Conservation (phyloP, 1,140 invertebrate genomes). For the Drosophila triauraria region DNA sequence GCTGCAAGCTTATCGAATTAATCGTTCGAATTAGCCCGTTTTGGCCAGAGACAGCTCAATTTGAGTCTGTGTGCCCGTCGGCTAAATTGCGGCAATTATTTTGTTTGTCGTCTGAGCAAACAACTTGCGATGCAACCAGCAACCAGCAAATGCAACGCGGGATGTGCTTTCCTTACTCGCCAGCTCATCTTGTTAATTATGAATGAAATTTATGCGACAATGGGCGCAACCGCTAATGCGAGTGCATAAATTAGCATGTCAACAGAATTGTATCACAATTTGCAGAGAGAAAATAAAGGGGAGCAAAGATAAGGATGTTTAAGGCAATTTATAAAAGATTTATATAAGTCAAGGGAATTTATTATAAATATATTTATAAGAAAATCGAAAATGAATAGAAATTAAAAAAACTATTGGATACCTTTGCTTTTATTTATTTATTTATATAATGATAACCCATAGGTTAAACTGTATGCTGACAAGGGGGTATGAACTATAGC, state of each 20-base stretch:
- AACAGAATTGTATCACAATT: constrained; percentile 34
- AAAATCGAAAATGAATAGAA: too few relatives aligned
- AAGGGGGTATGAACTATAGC: too few relatives aligned
- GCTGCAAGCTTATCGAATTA: constrained; percentile 80
- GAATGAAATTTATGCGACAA: constrained; percentile 80
- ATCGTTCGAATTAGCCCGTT: constrained; percentile 76
- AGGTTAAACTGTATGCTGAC: too few relatives aligned
- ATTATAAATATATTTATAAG: not conserved
- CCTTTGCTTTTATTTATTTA: too few relatives aligned
- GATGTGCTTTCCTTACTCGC: constrained; percentile 23
- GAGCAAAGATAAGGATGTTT: not conserved
- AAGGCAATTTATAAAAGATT: not conserved
- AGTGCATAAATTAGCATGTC: constrained; percentile 44
- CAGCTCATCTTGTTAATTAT: constrained; percentile 76
- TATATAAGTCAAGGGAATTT: not conserved
- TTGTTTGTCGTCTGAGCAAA: constrained; percentile 66
- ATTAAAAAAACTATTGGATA: not conserved
- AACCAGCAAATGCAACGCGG: not conserved
- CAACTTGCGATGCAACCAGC: constrained; percentile 39
- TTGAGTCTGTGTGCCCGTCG: constrained; percentile 20
- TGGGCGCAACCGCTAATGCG: constrained; percentile 59
- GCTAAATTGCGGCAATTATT: constrained; percentile 78
- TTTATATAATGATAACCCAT: too few relatives aligned
- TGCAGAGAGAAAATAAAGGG: constrained; percentile 16
- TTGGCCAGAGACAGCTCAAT: constrained; percentile 68